phyloP scores from a whole-genome alignment of 2,888 invertebrate species.

The Sipha maydis region DNA sequence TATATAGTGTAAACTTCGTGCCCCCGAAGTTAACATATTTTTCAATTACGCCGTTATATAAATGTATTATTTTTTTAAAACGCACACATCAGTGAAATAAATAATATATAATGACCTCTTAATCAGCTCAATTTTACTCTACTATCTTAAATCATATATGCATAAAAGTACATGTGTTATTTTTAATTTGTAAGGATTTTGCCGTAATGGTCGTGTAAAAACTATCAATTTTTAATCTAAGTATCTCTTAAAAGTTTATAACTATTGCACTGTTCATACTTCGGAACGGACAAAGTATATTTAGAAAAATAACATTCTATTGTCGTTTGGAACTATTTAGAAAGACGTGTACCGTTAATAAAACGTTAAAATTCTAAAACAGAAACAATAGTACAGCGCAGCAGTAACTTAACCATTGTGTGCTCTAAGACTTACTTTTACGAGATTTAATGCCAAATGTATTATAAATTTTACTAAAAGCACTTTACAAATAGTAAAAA shows the following conservation, averaged over 20 bases:
- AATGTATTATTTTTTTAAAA: too few species aligned
- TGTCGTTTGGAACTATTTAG: background rate
- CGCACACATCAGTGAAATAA: too few species aligned
- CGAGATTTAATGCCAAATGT: conserved; percentile 34
- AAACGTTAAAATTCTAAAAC: background rate
- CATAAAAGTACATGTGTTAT: background rate
- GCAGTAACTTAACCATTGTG: background rate
- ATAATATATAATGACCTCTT: too few species aligned
- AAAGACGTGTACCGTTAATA: background rate
- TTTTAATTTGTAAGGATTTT: background rate
- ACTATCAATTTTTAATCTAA: background rate
- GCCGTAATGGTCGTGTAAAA: background rate
- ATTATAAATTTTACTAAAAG: conserved; percentile 38
- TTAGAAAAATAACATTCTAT: background rate
- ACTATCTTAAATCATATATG: background rate
- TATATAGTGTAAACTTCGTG: background rate
- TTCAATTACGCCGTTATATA: too few species aligned
- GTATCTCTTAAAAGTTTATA: background rate
- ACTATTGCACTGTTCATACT: background rate
- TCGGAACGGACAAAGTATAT: background rate
- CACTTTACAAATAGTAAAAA: conserved; percentile 44
- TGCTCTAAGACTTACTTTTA: background rate
- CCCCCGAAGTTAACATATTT: too few species aligned
- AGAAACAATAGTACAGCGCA: background rate
- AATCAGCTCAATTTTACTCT: background rate